Evolutionary conservation across 2,113 vertebrate genomes (phyloP).

Genomic region (Ariopsis seemanni): DNA sequence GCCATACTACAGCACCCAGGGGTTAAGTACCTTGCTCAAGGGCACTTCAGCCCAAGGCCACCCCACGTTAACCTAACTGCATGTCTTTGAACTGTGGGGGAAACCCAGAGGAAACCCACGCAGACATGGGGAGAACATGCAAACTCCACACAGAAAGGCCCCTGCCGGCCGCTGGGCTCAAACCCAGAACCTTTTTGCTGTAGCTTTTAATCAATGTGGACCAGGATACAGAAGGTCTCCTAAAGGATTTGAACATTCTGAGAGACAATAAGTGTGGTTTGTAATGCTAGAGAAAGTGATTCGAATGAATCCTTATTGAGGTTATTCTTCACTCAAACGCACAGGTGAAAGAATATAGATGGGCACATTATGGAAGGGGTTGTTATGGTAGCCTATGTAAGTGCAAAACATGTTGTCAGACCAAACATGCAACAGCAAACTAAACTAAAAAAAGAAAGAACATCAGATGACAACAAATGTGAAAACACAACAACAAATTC

Average conservation of each 20-base stretch:
- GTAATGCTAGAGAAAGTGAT: not conserved
- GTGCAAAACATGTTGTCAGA: not conserved
- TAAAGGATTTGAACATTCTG: not conserved
- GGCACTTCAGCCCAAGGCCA: too few species aligned
- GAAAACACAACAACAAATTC: not conserved
- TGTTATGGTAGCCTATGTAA: not conserved
- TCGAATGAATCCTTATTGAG: not conserved
- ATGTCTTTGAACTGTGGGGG: too few species aligned
- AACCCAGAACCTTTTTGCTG: too few species aligned
- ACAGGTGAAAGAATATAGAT: not conserved
- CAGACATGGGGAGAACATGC: too few species aligned
- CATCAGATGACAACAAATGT: not conserved
- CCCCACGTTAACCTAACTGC: too few species aligned
- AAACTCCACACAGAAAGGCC: too few species aligned
- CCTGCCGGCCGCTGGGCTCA: too few species aligned
- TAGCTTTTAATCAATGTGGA: not conserved
- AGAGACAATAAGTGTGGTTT: not conserved
- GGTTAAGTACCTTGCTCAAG: too few species aligned
- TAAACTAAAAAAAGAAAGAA: not conserved
- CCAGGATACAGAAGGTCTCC: not conserved
- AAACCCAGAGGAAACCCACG: too few species aligned
- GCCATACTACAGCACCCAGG: too few species aligned
- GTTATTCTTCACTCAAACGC: not conserved
- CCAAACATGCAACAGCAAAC: not conserved
- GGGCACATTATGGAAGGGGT: not conserved